Base-by-base conservation (phyloP, 2,888 invertebrate species). In the Branchinecta sandiegonensis region DNA sequence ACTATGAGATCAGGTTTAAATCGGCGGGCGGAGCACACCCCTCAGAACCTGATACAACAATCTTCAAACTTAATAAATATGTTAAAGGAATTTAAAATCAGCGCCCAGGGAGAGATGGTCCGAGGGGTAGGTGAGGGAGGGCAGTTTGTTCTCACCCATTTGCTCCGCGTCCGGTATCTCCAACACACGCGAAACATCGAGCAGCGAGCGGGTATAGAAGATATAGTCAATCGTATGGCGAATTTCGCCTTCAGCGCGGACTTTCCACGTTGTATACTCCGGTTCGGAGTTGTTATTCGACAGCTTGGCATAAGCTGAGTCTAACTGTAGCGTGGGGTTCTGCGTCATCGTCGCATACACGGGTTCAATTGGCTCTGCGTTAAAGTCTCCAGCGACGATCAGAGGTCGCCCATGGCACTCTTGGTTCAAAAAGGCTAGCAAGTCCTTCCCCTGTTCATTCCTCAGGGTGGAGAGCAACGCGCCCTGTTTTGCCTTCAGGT, bases 161-260 rank as follows among this genome's bases (percentile, higher is more conserved):
- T 86, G 84, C 46, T 84, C 83, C 50, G 80, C 85, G 0, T 81
- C 80, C 0, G 88, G 87, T 70, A 88, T 81, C 68, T 82, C 79
- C 47, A 85, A 75, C 5, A 84, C 77, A 4, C 80, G 78, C 13
- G 80, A 79, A 1, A 86, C 83, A 72, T 81, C 80, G 56, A 87
- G 78, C 48, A 79, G 78, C 70, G 73, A 73, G 71, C 80, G 80
- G 7, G 83, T 81, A 76, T 84, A 85, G 77, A 87, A 87, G 9
- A 87, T 81, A 76, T 89, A 89, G 76, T 89, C 89, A 69, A 88
- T 85, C 7, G 87, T 87, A 74, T 86, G 86, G 72, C 86, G 85
- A 64, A 83, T 81, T 77, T 88, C 87, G 8, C 85, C 84, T 72
- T 86, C 84, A 70, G 85, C 85, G 0, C 88, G 80, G 47, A 81